These are phyloP conservation scores for Syrmaticus mikado DNA, from an alignment of 2,113 vertebrate genomes.

Conservation along the genomic window DNA sequence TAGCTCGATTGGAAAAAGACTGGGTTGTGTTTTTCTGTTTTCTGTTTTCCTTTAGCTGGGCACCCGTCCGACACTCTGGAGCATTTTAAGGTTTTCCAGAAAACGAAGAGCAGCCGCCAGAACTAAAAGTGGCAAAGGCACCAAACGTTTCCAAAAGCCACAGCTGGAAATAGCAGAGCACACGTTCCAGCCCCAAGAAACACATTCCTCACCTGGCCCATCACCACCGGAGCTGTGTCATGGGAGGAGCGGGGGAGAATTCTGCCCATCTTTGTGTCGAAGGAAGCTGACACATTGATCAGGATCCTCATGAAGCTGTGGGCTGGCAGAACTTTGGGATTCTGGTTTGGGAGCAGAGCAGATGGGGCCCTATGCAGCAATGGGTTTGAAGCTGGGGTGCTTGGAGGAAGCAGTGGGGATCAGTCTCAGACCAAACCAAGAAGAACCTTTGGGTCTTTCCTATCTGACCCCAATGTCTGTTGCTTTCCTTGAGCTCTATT, in stretches of 20 bases:
- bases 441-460: not conserved
- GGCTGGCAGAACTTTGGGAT: not conserved
- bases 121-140: conserved; percentile 40
- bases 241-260: no score
- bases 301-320: accelerated
- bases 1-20: conserved; percentile 13
- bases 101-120: not conserved
- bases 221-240: not conserved
- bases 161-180: conserved; percentile 37
- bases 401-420: not conserved
- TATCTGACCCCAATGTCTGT: accelerated
- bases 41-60: conserved; percentile 19
- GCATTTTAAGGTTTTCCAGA: conserved; percentile 48
- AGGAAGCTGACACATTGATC: not conserved
- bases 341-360: not conserved
- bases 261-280: not conserved
- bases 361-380: accelerated
- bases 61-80: not conserved
- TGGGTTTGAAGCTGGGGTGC: not conserved
- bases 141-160: conserved; percentile 22
- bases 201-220: not conserved
- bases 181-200: not conserved
- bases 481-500: not conserved
- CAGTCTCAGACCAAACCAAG: not conserved
- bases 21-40: not conserved